phyloP scores from a whole-genome alignment of 1,140 invertebrate genomes.

The Stenopsyche tienmushanensis region DNA sequence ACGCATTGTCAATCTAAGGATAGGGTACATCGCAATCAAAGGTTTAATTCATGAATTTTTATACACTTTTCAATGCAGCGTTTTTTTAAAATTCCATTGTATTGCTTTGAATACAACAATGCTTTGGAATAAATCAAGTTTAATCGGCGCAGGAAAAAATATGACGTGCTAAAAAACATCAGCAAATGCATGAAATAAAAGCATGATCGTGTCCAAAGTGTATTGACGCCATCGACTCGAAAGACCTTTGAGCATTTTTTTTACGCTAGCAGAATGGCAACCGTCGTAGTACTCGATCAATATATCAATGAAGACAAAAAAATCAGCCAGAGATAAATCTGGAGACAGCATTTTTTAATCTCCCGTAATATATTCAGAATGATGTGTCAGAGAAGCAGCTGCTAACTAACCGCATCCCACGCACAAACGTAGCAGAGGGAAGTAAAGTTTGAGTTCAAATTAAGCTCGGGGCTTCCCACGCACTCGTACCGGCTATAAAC shows the following conservation, averaged over 20 bases:
- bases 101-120: too few species aligned
- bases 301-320: not conserved
- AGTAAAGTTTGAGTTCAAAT: not conserved
- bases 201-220: too few species aligned
- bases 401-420: conserved; percentile 1
- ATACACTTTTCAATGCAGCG: too few species aligned
- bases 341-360: not conserved
- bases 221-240: too few species aligned
- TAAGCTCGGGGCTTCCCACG: not conserved
- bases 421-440: not conserved
- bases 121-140: too few species aligned
- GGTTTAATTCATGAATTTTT: too few species aligned
- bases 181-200: too few species aligned
- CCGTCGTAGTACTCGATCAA: not conserved
- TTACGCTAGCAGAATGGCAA: not conserved
- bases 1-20: too few species aligned
- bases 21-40: too few species aligned
- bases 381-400: conserved; percentile 2
- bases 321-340: not conserved
- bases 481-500: not conserved
- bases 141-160: too few species aligned
- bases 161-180: too few species aligned
- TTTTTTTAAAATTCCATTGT: too few species aligned
- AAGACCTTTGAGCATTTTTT: not conserved
- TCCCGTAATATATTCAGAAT: not conserved